Conservation (phyloP, 2,113 vertebrate genomes). For the Oceanites oceanicus region DNA sequence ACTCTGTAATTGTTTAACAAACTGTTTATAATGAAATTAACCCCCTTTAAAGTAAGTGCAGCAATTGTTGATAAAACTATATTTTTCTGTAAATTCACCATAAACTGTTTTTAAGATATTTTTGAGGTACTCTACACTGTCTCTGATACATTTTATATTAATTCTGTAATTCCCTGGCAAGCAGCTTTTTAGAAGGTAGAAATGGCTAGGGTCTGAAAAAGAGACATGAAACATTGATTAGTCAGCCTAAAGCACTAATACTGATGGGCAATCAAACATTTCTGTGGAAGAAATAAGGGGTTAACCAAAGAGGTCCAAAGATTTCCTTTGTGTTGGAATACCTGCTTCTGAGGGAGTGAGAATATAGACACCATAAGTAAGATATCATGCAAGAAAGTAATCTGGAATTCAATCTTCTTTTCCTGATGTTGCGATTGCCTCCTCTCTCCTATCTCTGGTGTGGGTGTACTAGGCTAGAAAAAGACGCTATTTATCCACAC, state of each 20-base stretch:
- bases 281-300: background rate
- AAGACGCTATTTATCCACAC: background rate
- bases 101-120: background rate
- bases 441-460: background rate
- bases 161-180: background rate
- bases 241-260: background rate
- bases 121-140: background rate
- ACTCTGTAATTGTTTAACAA: conserved; percentile 9
- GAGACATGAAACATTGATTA: background rate
- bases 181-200: background rate
- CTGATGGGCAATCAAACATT: background rate
- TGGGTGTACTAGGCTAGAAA: background rate
- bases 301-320: background rate
- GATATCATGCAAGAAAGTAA: background rate
- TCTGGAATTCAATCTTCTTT: background rate
- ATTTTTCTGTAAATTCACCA: background rate
- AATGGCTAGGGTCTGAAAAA: background rate
- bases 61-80: background rate
- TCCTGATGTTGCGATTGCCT: background rate
- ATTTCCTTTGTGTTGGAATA: background rate
- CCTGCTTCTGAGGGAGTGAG: background rate
- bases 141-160: background rate
- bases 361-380: background rate
- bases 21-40: background rate
- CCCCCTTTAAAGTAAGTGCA: background rate